phyloP scores from a whole-genome alignment of 2,888 invertebrate species.

The Philereme transversata region DNA sequence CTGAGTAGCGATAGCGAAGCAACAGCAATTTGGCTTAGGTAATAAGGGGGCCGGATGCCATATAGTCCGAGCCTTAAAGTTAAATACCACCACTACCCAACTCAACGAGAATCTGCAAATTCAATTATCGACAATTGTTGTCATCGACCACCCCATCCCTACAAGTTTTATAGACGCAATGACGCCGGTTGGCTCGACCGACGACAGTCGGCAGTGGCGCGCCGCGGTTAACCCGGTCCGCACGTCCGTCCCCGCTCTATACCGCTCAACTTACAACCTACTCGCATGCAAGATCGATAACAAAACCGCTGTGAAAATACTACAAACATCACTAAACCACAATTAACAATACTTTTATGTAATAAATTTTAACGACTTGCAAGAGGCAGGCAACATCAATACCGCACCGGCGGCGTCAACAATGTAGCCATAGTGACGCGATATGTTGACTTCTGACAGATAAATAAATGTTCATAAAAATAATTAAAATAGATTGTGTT shows the following conservation, averaged over 20 bases:
- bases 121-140: conserved; percentile 31
- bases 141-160: conserved; percentile 52
- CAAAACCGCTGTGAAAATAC: conserved; percentile 44
- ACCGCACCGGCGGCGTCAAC: conserved; percentile 75
- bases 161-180: conserved; percentile 70
- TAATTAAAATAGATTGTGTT: conserved; percentile 55
- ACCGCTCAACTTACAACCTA: conserved; percentile 41
- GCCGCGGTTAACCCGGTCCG: conserved; percentile 57
- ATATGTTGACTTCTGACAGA: conserved; percentile 73
- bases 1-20: no score
- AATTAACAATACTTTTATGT: conserved; percentile 48
- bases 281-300: conserved; percentile 57
- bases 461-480: conserved; percentile 51
- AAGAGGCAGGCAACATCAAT: conserved; percentile 50
- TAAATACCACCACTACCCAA: conserved; percentile 5
- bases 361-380: conserved; percentile 37
- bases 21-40: no score
- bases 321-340: conserved; percentile 31
- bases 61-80: not conserved
- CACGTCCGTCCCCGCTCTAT: conserved; percentile 46
- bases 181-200: conserved; percentile 55
- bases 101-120: conserved; percentile 16
- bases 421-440: conserved; percentile 81
- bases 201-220: conserved; percentile 62
- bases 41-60: no score